Percentiles rank a stretch among this genome's conserved stretches.
Conservation (phyloP, 2,113 vertebrate genomes). For the Laticauda colubrina region DNA sequence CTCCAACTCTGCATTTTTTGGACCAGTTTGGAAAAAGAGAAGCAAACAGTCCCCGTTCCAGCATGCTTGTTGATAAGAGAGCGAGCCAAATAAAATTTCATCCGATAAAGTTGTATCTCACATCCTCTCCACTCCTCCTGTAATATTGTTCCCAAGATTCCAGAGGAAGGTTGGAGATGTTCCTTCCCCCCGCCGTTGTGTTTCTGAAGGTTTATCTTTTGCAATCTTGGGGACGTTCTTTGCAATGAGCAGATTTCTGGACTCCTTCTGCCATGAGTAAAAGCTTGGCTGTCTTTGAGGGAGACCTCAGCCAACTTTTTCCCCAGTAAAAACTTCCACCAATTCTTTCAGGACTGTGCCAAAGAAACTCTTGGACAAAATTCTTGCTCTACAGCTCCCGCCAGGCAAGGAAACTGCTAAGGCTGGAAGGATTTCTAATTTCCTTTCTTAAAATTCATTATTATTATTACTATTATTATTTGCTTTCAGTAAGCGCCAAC, state of each 20-base stretch:
- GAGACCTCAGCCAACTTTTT: neutral
- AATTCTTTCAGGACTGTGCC: neutral
- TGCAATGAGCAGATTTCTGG: neutral
- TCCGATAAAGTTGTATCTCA: neutral
- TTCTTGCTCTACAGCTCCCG: neutral
- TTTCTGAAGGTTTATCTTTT: neutral
- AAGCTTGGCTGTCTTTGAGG: neutral
- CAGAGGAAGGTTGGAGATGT: neutral
- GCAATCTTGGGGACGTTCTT: accelerated
- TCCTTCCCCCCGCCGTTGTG: accelerated
- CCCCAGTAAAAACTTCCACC: constrained; percentile 39
- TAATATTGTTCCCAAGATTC: neutral
- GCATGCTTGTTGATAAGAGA: neutral
- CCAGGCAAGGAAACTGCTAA: constrained; percentile 20
- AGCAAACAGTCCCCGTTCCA: neutral
- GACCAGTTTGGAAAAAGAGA: neutral
- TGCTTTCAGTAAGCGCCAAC: neutral
- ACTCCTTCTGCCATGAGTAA: neutral
- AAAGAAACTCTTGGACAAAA: neutral
- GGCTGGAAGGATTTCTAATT: constrained; percentile 4
- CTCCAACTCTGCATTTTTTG: neutral
- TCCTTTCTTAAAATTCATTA: neutral
- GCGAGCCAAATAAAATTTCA: neutral
- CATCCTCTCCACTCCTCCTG: neutral
- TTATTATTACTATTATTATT: constrained; percentile 11